Evolutionary conservation across 1,140 invertebrate species (phyloP), one percentile per base, ranked within the genome.

Genomic region (Spodoptera litura): DNA sequence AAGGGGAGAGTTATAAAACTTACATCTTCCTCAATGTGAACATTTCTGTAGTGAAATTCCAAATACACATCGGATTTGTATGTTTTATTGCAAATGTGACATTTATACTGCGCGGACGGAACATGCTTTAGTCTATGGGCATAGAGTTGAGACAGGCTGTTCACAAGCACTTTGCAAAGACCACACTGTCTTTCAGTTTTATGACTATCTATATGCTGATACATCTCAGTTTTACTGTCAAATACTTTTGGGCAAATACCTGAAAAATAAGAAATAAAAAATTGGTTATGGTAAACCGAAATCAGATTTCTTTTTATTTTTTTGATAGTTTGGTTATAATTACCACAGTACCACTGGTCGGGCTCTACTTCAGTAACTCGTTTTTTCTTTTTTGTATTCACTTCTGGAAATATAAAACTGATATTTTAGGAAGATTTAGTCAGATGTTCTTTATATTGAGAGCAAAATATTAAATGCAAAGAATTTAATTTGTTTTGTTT

Each of bases 111-210:
- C 4, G 68, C 81, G 4, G 25, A 13, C 0, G 83, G 82, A 15
- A 92, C 55, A 78, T 93, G 92, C n/a, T 71, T 53, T 4, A 90
- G n/a, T 78, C 92, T 84, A 64, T 94, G 92, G 1, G 83, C 73
- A 1, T 91, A 73, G 9, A 91, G 35, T 31, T 86, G 71, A 8
- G 88, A 85, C 83, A 87, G 85, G 25, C 85, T 83, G 35, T 35
- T 71, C 15, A 88, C 86, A 3, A 15, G 66, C 70, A 87, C 70
- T 6, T 27, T 6, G 68, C 91, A 93, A 55, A 85, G 38, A 10
- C 62, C 20, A 79, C 91, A 93, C 8, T 38, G 27, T n/a, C 73
- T 83, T 58, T 61, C 62, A 3, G 58, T 78, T 61, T 83, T 85
- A 64, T 92, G 91, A 5, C 25, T 66, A 25, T 82, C 79, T 35